Evolutionary conservation across 1,140 invertebrate genomes (phyloP).

Genomic region (Phortica variegata): DNA sequence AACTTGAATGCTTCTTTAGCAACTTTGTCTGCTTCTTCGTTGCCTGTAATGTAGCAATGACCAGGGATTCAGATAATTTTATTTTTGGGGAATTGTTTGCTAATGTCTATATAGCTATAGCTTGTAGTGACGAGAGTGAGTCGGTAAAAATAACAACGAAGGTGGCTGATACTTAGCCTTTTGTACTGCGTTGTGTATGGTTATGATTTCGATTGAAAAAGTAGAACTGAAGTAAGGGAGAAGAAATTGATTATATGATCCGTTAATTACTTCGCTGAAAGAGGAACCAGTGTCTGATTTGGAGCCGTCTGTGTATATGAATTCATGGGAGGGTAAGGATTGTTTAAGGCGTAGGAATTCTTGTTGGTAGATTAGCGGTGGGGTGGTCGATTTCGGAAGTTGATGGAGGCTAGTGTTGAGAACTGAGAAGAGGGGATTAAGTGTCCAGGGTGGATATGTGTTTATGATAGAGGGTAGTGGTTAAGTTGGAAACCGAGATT

Average conservation of each 20-base stretch:
- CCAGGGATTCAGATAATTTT: not conserved
- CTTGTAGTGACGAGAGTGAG: slow-evolving; percentile 1
- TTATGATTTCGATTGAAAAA: slow-evolving; percentile 1
- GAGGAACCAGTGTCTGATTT: not conserved
- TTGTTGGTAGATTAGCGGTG: not conserved
- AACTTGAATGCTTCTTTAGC: not conserved
- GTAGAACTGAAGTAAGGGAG: not conserved
- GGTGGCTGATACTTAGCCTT: not conserved
- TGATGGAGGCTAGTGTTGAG: not conserved
- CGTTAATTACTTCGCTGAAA: not conserved
- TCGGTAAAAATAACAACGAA: not conserved
- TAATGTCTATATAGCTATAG: too few species aligned
- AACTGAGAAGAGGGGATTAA: not conserved
- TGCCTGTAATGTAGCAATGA: not conserved
- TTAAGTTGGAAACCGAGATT: not conserved
- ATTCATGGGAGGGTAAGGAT: not conserved
- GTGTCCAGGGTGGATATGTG: not conserved
- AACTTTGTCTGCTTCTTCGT: not conserved
- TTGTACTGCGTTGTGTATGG: not conserved
- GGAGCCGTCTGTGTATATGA: not conserved
- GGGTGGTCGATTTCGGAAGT: not conserved
- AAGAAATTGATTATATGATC: not conserved
- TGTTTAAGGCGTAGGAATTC: not conserved
- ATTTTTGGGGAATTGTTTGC: too few species aligned
- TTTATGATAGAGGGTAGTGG: not conserved